phyloP scores from a whole-genome alignment of 2,113 vertebrate species.

The Cranoglanis bouderius region DNA sequence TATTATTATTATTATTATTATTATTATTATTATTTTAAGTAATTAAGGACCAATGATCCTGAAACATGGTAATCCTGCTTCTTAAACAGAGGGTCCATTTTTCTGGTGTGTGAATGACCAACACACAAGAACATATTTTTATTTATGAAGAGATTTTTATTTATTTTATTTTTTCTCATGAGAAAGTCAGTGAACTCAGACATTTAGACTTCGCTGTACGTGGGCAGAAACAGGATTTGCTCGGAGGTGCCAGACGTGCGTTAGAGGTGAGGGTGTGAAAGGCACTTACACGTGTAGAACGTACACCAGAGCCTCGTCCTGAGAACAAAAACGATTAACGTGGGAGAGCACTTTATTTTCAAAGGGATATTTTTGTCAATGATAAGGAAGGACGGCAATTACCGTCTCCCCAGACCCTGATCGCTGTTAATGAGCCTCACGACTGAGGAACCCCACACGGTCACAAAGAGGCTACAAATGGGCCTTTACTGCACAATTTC shows the following conservation, averaged over 20 bases:
- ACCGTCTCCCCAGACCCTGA: conserved; percentile 1
- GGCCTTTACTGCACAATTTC: background rate
- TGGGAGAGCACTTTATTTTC: background rate
- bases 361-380: conserved; percentile 13
- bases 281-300: background rate
- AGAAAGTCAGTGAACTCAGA: background rate
- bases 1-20: no score
- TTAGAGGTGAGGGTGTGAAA: background rate
- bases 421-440: background rate
- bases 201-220: background rate
- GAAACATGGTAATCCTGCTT: background rate
- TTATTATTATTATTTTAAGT: background rate
- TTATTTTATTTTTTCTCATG: background rate
- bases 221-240: background rate
- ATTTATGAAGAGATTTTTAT: no score
- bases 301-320: background rate
- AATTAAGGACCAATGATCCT: background rate
- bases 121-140: background rate
- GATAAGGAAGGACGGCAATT: conserved; percentile 18
- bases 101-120: background rate
- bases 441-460: background rate
- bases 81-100: background rate
- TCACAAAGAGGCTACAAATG: background rate
- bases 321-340: background rate
- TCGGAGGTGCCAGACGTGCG: background rate